Base-by-base conservation (phyloP, 2,113 vertebrate species). In the Prionailurus viverrinus region DNA sequence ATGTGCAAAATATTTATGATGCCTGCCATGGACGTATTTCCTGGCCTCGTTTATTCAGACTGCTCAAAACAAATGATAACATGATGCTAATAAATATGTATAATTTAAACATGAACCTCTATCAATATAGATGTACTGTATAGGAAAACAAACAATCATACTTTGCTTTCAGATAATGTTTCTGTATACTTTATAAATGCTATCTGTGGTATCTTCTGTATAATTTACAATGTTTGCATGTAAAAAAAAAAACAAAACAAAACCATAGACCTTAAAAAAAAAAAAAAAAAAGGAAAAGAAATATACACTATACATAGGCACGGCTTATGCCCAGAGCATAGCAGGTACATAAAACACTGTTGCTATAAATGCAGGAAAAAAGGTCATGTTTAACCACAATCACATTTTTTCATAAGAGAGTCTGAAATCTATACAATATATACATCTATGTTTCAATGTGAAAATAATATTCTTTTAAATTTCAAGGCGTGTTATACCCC, bases 1-100 rank as follows among this genome's bases (percentile, higher is more conserved):
- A 99, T 99, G 99, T 99, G 99, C 99, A 99, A 99, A 99, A 99
- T 98, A 99, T 99, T 99, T 99, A 94, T 93, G 98, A 98, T 98
- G 98, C 96, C 95, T 95, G 98, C 99, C 98, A 97, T 79, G 98
- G 98, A 98, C 98, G 98, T 96, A 97, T 97, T 97, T 98, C 97
- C 63, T 98, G 98, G 98, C 98, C 98, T 98, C 95, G 73, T 96
- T 98, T 98, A 97, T 97, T 98, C 98, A 97, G 98, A 98, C 98
- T 51, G 97, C 74, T 98, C 31, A 96, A 97, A 98, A 99, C 97
- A 98, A 98, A 98, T 98, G 97, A 96, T 98, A 98, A 98, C 97
- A 98, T 55, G 95, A 98, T 94, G 94, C 98, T 98, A 99, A 99
- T 99, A 99, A 99, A 99, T 99, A 99, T 98, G 98, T 93, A 99